Conservation (phyloP, 2,888 invertebrate species). For the Drosophila cognata region DNA sequence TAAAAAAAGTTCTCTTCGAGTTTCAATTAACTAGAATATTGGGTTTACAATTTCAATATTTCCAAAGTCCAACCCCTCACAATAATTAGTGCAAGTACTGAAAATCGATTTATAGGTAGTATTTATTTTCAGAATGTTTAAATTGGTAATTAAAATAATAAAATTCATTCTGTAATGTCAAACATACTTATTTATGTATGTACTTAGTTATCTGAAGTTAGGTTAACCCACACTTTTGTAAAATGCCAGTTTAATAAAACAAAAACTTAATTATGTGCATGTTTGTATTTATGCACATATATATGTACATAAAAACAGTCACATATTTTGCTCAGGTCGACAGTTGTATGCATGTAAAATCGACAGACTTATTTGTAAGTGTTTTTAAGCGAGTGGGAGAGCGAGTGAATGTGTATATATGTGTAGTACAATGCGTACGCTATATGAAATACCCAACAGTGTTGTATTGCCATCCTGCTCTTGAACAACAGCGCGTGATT, state of each 20-base stretch:
- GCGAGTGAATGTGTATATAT: neutral
- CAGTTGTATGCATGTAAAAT: slow-evolving; percentile 4
- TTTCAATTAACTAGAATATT: neutral
- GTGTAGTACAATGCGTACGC: slow-evolving; percentile 2
- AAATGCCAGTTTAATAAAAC: slow-evolving; percentile 2
- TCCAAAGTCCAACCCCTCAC: neutral
- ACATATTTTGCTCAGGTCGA: neutral
- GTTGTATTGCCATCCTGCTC: slow-evolving; percentile 38
- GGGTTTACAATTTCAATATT: neutral
- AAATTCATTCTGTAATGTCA: neutral
- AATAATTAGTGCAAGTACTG: neutral
- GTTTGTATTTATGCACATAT: neutral
- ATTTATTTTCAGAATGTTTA: neutral
- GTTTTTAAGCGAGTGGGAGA: neutral
- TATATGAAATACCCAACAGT: slow-evolving; percentile 3
- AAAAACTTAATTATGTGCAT: slow-evolving; percentile 1
- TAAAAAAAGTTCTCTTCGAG: neutral
- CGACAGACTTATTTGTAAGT: slow-evolving; percentile 2
- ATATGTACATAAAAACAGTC: neutral
- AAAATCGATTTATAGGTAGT: neutral
- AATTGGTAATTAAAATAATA: neutral
- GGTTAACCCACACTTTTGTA: neutral
- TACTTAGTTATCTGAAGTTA: neutral
- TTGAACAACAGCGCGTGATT: slow-evolving; percentile 33
- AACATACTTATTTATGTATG: neutral